These are phyloP conservation scores for Linnaemya vulpina DNA, from an alignment of 2,888 invertebrate genomes.

Conservation along the genomic window DNA sequence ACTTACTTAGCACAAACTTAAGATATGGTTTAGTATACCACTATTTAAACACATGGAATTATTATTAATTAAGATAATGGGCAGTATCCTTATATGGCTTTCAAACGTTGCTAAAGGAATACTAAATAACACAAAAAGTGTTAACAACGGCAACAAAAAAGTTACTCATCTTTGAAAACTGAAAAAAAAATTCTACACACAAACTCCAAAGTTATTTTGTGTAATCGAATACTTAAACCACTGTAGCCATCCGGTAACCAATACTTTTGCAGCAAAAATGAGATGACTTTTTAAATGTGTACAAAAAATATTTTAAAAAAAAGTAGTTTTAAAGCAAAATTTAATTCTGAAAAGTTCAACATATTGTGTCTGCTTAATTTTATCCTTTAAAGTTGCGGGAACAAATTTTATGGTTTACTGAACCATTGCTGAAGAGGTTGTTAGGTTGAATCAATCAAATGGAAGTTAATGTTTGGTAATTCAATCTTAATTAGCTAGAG, in stretches of 20 bases:
- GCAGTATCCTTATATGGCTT: slow-evolving; percentile 69
- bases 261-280: slow-evolving; percentile 30
- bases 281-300: slow-evolving; percentile 25
- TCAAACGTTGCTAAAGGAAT: slow-evolving; percentile 52
- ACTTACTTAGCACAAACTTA: neutral
- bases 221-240: slow-evolving; percentile 73
- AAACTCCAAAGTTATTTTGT: slow-evolving; percentile 41
- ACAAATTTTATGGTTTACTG: slow-evolving; percentile 56
- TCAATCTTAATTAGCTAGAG: slow-evolving; percentile 57
- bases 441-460: slow-evolving; percentile 65
- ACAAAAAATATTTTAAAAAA: too few relatives aligned
- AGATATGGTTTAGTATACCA: slow-evolving; percentile 1
- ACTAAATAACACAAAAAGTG: slow-evolving; percentile 38
- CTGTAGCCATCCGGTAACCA: slow-evolving; percentile 72
- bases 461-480: slow-evolving; percentile 57
- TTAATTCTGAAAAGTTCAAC: slow-evolving; percentile 57
- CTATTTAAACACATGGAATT: slow-evolving; percentile 57
- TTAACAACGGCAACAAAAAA: slow-evolving; percentile 38
- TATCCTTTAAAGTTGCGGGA: slow-evolving; percentile 32
- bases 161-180: slow-evolving; percentile 38
- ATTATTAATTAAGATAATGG: slow-evolving; percentile 41
- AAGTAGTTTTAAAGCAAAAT: neutral
- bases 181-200: neutral
- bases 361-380: slow-evolving; percentile 60
- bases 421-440: slow-evolving; percentile 53